These are phyloP conservation scores for Drosophila meridionalis DNA, from an alignment of 2,888 invertebrate species.

Conservation along the genomic window DNA sequence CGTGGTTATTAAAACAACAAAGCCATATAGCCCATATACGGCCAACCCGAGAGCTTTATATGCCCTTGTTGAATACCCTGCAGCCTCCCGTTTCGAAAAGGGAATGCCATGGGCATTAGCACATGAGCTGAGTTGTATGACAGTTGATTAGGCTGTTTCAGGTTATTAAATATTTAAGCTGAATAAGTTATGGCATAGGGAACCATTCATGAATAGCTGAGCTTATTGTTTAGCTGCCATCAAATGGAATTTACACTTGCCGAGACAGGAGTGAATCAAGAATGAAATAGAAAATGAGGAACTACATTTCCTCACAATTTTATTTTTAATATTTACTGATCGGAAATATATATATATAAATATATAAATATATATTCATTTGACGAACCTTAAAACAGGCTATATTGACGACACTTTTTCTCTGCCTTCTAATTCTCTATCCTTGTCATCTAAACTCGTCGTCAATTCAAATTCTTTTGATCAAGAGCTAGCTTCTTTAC, in stretches of 20 bases:
- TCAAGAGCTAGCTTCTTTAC: background rate
- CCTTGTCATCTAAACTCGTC: background rate
- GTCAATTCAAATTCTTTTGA: background rate
- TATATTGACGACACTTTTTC: no score
- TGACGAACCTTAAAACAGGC: no score
- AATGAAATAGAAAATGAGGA: background rate
- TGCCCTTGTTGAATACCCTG: constrained; percentile 12
- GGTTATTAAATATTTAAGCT: background rate
- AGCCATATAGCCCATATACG: constrained; percentile 30
- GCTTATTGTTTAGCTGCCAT: background rate
- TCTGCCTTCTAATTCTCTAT: background rate
- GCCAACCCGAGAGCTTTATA: constrained; percentile 36
- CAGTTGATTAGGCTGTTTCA: background rate
- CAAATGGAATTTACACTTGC: background rate
- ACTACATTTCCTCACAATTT: no score
- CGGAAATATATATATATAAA: no score
- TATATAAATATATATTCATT: no score
- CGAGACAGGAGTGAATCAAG: background rate
- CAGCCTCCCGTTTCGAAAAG: background rate
- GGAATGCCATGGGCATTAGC: background rate
- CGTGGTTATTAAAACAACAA: constrained; percentile 77
- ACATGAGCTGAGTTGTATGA: background rate
- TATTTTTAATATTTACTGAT: no score
- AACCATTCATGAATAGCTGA: background rate
- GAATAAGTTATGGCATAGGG: background rate